Percentiles rank a stretch among this genome's conserved stretches.
These are phyloP conservation scores for Nesidiocoris tenuis DNA, from an alignment of 2,888 invertebrate genomes.

Conservation along the genomic window DNA sequence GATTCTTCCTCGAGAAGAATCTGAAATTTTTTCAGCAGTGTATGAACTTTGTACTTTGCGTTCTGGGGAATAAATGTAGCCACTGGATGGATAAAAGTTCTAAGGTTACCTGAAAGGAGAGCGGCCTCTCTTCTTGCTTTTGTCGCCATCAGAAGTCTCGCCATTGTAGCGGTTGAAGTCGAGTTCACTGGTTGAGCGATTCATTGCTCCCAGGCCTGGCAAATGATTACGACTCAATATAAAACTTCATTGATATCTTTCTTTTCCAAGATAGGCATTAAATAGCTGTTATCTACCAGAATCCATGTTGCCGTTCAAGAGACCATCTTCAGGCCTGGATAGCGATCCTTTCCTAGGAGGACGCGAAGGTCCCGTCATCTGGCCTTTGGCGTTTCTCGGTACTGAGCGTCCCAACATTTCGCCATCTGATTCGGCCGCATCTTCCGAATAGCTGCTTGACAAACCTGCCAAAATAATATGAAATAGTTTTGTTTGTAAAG, in stretches of 20 bases:
- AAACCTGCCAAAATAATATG: constrained; percentile 62
- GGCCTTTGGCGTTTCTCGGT: constrained; percentile 49
- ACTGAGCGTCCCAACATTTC: constrained; percentile 58
- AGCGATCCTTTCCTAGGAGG: constrained; percentile 77
- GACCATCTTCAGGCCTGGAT: constrained; percentile 56
- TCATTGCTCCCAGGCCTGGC: constrained; percentile 59
- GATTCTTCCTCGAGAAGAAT: constrained; percentile 77
- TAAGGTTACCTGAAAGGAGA: constrained; percentile 92
- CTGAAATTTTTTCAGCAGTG: too few relatives aligned
- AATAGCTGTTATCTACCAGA: too few relatives aligned
- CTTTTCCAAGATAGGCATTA: too few relatives aligned
- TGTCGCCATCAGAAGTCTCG: constrained; percentile 62
- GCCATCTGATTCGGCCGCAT: constrained; percentile 71
- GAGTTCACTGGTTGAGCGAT: constrained; percentile 72
- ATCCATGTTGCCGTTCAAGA: constrained; percentile 51
- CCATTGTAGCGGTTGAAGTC: constrained; percentile 69
- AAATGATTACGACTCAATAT: too few relatives aligned
- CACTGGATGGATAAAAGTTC: too few relatives aligned
- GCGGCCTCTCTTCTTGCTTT: constrained; percentile 78
- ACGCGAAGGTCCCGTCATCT: constrained; percentile 60
- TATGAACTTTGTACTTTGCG: too few relatives aligned
- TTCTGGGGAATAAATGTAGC: too few relatives aligned
- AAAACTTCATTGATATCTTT: too few relatives aligned
- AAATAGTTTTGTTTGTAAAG: not conserved
- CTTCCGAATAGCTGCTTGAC: constrained; percentile 80